Base-by-base conservation (phyloP, 1,140 invertebrate genomes). In the Spodoptera frugiperda region DNA sequence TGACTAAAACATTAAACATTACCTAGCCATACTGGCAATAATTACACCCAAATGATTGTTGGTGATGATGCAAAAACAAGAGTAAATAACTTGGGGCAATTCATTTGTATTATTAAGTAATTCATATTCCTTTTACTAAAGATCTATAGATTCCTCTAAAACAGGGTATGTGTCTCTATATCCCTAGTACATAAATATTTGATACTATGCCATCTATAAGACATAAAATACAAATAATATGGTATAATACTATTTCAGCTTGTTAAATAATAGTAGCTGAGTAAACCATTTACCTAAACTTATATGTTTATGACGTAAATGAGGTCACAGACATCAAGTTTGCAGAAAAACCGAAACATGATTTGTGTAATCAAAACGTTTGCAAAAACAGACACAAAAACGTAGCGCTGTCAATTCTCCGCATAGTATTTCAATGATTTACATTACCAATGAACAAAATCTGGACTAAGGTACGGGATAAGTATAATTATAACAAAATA, bases 341-440 rank as follows among this genome's bases (percentile, higher is more conserved):
- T 63, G 33, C 59, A 63, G 59, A 63, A 61, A 63, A 44, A 63
- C 33, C 59, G 59, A 63, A 67, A 67, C 63, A 67, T 67, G 12
- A 67, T 25, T 67, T 19, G 44, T 67, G 63, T 49, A 63, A 63
- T 67, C 63, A 48, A 21, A 67, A 44, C 44, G 33, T 67, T 49
- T 49, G 63, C 44, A 65, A 46, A 65, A 19, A 48, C 63, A n/a
- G 9, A 8, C 63, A 48, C 46, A 67, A 25, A 33, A 49, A 14
- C 46, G 15, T 65, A 17, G 11, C 48, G 21, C 17, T 44, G 21
- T 9, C 33, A 1, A 48, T 17, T 21, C 11, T 25, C 19, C 2
- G 14, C 12, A 11, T 6, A 14, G 4, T 49, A 46, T 9, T 17
- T 25, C 3, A 11, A 4, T 4, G 39, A 8, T 33, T 8, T 6